phyloP scores from a whole-genome alignment of 2,113 vertebrate genomes.

The Oryzias melastigma region DNA sequence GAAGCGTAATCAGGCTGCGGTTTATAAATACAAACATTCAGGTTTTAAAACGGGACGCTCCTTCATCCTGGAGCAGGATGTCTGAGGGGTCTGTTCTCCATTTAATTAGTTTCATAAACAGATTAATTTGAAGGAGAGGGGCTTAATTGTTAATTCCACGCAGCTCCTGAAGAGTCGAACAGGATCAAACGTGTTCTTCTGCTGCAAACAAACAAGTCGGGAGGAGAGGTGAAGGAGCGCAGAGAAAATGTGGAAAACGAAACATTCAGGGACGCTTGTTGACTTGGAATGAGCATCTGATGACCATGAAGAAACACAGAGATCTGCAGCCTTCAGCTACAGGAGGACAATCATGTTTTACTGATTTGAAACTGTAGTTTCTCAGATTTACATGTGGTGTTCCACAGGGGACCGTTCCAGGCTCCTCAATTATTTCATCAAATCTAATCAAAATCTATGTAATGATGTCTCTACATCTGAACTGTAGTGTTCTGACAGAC shows the following conservation, averaged over 20 bases:
- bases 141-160: conserved; percentile 79
- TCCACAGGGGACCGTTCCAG: too few species aligned
- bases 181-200: conserved; percentile 75
- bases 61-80: conserved; percentile 70
- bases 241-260: conserved; percentile 6
- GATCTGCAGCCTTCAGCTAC: too few species aligned
- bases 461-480: too few species aligned
- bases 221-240: conserved; percentile 23
- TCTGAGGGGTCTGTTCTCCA: conserved; percentile 61
- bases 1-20: conserved; percentile 63
- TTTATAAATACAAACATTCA: conserved; percentile 72
- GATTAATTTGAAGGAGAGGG: conserved; percentile 77
- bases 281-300: too few species aligned
- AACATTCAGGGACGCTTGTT: too few species aligned
- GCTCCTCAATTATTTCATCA: too few species aligned
- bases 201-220: conserved; percentile 57
- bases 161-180: conserved; percentile 75
- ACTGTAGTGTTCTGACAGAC: too few species aligned
- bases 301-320: too few species aligned
- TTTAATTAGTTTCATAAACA: conserved; percentile 83
- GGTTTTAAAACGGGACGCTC: conserved; percentile 71
- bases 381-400: too few species aligned
- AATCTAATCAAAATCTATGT: too few species aligned
- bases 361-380: too few species aligned
- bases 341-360: too few species aligned